phyloP scores from a whole-genome alignment of 1,140 invertebrate genomes.

The Prorops nasuta region DNA sequence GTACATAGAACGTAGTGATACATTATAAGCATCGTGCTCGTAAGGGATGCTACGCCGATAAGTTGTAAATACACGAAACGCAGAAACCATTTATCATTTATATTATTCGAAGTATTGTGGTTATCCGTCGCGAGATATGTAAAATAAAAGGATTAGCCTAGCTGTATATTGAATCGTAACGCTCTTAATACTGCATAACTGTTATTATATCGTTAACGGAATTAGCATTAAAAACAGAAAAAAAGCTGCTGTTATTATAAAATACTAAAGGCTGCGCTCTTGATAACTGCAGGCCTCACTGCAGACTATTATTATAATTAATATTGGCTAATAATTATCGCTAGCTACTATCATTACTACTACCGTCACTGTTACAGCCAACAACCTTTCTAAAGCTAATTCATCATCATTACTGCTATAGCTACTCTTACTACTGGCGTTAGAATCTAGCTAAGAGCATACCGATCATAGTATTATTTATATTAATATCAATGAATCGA shows the following conservation, averaged over 20 bases:
- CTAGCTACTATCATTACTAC: not conserved
- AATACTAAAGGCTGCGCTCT: too few relatives aligned
- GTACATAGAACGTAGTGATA: slow-evolving; percentile 26
- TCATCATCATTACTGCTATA: slow-evolving; percentile 26
- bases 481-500: slow-evolving; percentile 24
- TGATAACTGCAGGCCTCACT: too few relatives aligned
- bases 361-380: not conserved
- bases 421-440: slow-evolving; percentile 33
- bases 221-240: not conserved
- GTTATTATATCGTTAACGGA: slow-evolving; percentile 19
- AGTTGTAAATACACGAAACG: slow-evolving; percentile 31
- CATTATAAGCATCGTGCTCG: slow-evolving; percentile 17
- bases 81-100: slow-evolving; percentile 37
- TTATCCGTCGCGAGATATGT: slow-evolving; percentile 36
- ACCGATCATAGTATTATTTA: slow-evolving; percentile 19
- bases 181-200: slow-evolving; percentile 26
- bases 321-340: not conserved
- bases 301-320: too few relatives aligned
- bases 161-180: slow-evolving; percentile 40
- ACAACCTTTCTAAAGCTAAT: slow-evolving; percentile 1
- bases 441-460: slow-evolving; percentile 33
- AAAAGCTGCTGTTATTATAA: not conserved
- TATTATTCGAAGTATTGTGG: slow-evolving; percentile 35
- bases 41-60: too few relatives aligned
- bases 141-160: slow-evolving; percentile 38